Evolutionary conservation across 2,113 vertebrate species (phyloP).

Genomic region (cattle (Bos taurus)): DNA sequence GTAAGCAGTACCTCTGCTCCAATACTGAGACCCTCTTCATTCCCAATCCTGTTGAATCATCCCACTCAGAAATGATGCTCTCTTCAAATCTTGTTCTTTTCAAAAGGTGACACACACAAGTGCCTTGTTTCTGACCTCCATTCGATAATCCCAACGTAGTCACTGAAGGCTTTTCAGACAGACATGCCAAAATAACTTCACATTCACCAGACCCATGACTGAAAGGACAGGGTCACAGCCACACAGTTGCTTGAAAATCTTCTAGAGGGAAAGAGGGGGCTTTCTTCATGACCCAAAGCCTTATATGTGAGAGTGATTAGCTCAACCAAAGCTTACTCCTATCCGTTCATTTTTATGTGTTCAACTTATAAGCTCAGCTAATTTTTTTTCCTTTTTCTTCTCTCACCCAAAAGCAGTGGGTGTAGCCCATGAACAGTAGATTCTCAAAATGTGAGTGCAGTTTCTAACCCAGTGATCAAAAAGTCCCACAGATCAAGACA

Average conservation of each 20-base stretch:
- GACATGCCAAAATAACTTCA: not conserved
- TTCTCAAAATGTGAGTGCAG: constrained; percentile 32
- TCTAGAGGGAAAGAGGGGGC: not conserved
- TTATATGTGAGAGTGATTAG: not conserved
- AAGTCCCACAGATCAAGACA: constrained; percentile 10
- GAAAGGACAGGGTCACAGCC: not conserved
- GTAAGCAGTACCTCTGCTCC: not conserved
- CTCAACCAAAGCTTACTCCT: not conserved
- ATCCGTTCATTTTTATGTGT: constrained; percentile 25
- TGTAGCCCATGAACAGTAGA: not conserved
- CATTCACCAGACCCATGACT: not conserved
- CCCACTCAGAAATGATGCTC: not conserved
- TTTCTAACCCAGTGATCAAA: constrained; percentile 55
- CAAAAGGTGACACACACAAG: not conserved
- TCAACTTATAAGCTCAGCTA: not conserved
- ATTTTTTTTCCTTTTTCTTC: not conserved
- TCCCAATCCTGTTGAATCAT: not conserved
- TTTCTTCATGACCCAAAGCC: not conserved
- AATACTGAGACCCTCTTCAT: not conserved
- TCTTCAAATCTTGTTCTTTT: not conserved
- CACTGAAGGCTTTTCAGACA: not conserved
- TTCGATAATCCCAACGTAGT: not conserved
- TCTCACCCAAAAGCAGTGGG: not conserved
- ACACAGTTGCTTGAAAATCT: not conserved
- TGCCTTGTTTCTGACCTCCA: constrained; percentile 9